Evolutionary conservation across 2,797 vertebrate genomes (phyloP).

Genomic region (Prionace glauca): DNA sequence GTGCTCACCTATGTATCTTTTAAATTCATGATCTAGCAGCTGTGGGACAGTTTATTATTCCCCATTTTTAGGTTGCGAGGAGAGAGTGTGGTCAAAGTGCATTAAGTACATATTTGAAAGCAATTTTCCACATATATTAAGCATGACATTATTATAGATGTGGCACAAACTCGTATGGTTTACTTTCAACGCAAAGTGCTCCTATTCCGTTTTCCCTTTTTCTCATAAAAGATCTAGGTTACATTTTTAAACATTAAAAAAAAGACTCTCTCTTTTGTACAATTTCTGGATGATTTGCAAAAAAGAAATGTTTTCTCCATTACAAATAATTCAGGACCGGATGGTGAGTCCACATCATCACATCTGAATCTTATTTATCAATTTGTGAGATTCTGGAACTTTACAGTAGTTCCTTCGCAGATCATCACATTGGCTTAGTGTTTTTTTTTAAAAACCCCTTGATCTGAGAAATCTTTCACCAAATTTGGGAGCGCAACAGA

Average conservation of each 20-base stretch:
- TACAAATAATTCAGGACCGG: no score
- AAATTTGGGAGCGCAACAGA: no score
- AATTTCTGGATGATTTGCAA: neutral
- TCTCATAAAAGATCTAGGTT: neutral
- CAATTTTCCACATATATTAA: conserved; percentile 5
- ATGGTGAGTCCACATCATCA: no score
- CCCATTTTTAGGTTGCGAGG: neutral
- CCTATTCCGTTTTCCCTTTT: neutral
- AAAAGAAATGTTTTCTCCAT: no score
- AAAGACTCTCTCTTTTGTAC: neutral
- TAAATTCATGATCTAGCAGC: neutral
- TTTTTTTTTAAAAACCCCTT: no score
- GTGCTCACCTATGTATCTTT: neutral
- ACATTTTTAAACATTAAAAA: neutral
- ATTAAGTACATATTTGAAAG: neutral
- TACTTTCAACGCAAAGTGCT: neutral
- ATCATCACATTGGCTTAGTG: no score
- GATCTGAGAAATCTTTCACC: no score
- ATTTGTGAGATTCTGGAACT: no score
- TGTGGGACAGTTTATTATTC: neutral
- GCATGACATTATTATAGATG: neutral
- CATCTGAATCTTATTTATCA: no score
- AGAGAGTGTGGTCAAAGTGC: neutral
- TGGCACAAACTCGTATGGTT: neutral
- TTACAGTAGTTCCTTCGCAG: no score